Evolutionary conservation across 1,140 invertebrate genomes (phyloP), one percentile per base, ranked within the genome.

Genomic region (Apis laboriosa): DNA sequence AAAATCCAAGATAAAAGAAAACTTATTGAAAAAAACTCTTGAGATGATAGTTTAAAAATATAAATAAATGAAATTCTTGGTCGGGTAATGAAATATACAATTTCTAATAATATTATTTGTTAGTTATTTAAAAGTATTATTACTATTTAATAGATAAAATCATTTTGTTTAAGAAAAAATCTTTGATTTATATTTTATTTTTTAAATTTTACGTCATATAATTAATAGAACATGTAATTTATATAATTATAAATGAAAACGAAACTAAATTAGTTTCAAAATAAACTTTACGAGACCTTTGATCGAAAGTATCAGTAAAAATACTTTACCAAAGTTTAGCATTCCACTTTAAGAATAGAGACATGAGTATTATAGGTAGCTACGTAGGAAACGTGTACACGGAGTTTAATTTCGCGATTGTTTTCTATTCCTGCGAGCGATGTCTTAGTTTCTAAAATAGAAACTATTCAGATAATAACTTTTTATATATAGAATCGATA

Each of bases 371-470:
- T 75, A 51, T 75, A 60, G 55, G 53, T 73, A 73, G 13, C 71
- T 73, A 63, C 12, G 56, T 61, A 74, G 56, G 55, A 75, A 75
- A 75, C n/a, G 58, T 75, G 72, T 43, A 61, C 61, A 75, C 43
- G 56, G 2, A 61, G 58, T 17, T 5, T 21, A 75, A 15, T 49
- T 43, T 21, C 56, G 72, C 34, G 34, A 58, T 49, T 61, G 5
- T 61, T 49, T 21, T 71, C 24, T 79, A 56, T 61, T 51, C n/a
- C 21, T 70, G 53, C 64, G 66, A 60, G 67, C 43, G 34, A 71
- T 71, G 43, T 3, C 28, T 73, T 55, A 70, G 9, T 55, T 28
- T 13, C 60, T 64, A 70, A 12, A 55, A 64, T 24, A 24, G 24
- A 24, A 24, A 24, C 24, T 24, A 34, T 72, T 63, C 17, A 53